Evolutionary conservation across 1,140 invertebrate species (phyloP).

Genomic region (Bactericera cockerelli): DNA sequence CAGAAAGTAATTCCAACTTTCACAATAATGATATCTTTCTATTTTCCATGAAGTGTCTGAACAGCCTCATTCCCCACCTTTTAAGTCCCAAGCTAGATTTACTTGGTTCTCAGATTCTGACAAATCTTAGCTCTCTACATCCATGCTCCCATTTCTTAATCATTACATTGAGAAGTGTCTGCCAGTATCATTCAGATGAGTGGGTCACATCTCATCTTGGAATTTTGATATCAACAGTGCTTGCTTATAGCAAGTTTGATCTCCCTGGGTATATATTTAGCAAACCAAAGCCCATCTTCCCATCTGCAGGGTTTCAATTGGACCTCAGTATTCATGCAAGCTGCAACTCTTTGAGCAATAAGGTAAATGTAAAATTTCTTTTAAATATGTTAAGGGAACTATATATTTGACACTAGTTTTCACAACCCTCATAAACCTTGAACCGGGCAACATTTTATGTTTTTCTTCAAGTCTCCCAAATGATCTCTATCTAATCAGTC

Average conservation of each 20-base stretch:
- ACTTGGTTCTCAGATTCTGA: background rate
- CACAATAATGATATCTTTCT: background rate
- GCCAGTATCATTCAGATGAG: background rate
- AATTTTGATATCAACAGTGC: background rate
- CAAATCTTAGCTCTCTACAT: background rate
- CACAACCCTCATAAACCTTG: too few relatives aligned
- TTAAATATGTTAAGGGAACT: too few relatives aligned
- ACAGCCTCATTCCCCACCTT: background rate
- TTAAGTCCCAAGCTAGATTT: background rate
- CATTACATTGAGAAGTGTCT: background rate
- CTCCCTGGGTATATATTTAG: background rate
- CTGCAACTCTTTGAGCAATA: too few relatives aligned
- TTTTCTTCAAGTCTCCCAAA: too few relatives aligned
- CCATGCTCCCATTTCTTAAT: background rate
- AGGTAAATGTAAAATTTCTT: too few relatives aligned
- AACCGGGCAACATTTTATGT: too few relatives aligned
- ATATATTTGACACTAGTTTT: too few relatives aligned
- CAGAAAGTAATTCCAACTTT: background rate
- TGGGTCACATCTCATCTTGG: constrained; percentile 3
- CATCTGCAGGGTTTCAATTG: background rate
- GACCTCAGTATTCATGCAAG: background rate
- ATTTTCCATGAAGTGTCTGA: background rate
- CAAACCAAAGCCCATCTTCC: background rate
- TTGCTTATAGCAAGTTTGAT: background rate
- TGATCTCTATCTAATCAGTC: too few relatives aligned